Base-by-base conservation (phyloP, 1,140 invertebrate genomes). In the Drosophila jambulina region DNA sequence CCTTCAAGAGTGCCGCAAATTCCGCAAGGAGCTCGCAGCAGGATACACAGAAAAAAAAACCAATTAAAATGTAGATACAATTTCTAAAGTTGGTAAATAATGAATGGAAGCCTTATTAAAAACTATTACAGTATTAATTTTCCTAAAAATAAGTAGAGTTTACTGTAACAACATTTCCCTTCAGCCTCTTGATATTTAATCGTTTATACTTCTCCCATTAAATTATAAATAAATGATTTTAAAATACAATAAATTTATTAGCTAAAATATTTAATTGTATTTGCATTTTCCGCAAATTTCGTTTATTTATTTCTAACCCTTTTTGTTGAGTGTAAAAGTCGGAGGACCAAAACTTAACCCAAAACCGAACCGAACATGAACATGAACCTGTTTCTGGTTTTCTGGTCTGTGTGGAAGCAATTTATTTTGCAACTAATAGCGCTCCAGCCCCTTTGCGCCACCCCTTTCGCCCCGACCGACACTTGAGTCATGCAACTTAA, bases 381-480 rank as follows among this genome's bases (percentile, higher is more conserved):
- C 69, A 75, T 77, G 74, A 77, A 77, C 75, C 75, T 77, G 75
- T 68, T 59, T 69, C 56, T 77, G 63, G 74, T 59, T 77, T 69
- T 75, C 59, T 75, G 71, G 74, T 76, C 62, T 76, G 53, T 60
- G 64, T 53, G 75, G 75, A 57, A 77, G 80, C 80, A 78, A 88
- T 88, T 88, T 88, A 88, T 88, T 88, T 88, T 74, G 68, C 68
- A 87, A 87, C 84, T 88, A 80, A 83, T 88, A 83, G 84, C 68
- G 57, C 72, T 69, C 56, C 63, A 45, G 17, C 19, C 25, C 21
- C 53, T 19, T 42, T 23, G 32, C n/a, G 51, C 34, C 36, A 38
- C 42, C 27, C 21, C 32, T 17, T 32, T 19, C 19, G 4, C 5
- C 2, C 12, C 34, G 34, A 51, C 58, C 69, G 64, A 56, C 80